Evolutionary conservation across 64 coral and sea anemone species (phyloP).

Genomic region (Hydrozoanthus tunicans): DNA sequence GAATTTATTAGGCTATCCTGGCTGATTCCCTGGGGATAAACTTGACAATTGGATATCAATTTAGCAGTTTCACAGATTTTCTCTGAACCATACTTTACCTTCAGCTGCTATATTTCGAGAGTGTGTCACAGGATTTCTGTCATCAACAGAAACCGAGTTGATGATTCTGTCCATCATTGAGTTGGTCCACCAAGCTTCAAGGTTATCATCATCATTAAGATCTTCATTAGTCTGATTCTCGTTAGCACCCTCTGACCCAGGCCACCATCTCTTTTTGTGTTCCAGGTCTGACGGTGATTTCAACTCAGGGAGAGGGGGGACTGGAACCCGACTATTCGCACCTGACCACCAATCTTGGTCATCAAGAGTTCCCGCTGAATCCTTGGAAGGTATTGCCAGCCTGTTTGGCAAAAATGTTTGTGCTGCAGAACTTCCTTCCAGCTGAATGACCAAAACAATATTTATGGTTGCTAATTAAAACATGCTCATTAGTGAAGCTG

Average conservation of each 20-base stretch:
- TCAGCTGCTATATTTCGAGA: neutral
- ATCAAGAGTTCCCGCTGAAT: conserved; percentile 35
- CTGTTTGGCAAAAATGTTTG: conserved; percentile 42
- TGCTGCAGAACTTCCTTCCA: conserved; percentile 12
- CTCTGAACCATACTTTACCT: neutral
- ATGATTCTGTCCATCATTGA: conserved; percentile 47
- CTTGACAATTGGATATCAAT: too few species aligned
- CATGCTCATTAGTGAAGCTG: conserved; percentile 34
- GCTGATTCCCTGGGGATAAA: too few species aligned
- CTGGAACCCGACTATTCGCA: conserved; percentile 52
- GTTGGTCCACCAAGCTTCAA: conserved; percentile 52
- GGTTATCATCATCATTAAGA: conserved; percentile 18
- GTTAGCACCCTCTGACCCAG: conserved; percentile 16
- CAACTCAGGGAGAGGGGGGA: conserved; percentile 75
- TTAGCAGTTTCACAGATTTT: too few species aligned
- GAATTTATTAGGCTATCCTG: too few species aligned
- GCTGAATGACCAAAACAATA: conserved; percentile 45
- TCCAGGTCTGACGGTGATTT: conserved; percentile 56
- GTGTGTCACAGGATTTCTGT: neutral
- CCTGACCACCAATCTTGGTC: conserved; percentile 76
- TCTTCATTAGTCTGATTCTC: neutral
- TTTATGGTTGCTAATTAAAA: neutral
- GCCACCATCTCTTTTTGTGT: conserved; percentile 66
- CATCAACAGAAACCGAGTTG: conserved; percentile 38
- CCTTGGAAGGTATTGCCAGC: conserved; percentile 26